Evolutionary conservation across 2,888 invertebrate species (phyloP), one percentile per base, ranked within the genome.

Genomic region (Acleris emargana): DNA sequence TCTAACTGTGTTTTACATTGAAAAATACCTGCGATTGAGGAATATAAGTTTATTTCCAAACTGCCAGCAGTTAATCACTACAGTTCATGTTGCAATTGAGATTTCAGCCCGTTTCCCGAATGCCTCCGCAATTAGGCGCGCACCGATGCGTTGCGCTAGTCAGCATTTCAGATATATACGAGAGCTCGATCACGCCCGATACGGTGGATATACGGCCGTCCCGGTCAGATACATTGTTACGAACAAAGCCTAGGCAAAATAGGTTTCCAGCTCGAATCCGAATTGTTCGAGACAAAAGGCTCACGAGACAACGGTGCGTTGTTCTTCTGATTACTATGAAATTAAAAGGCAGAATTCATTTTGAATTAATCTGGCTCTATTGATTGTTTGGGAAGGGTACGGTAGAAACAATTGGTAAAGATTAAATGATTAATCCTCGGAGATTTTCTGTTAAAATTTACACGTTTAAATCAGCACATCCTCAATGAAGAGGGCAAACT

Each of bases 101-200:
- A 51, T 66, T 57, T 66, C 57, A 62, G 71, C 68, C 69, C 62
- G 67, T 68, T 69, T 64, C 70, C 67, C 67, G 52, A 32, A 38
- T 47, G 67, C 72, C 67, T 17, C 55, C 54, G 66, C 69, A 69
- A 75, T 75, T 75, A 71, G 67, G 61, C 52, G 60, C 53, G 69
- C 74, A 70, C 67, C 67, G 67, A 57, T 72, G 67, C 69, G 61
- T 72, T 67, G 45, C n/a, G 43, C 55, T 52, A 62, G 69, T 71
- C 68, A 52, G 71, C 70, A 69, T 67, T 71, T 69, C 67, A 20
- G 62, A 42, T 62, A 62, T 58, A 67, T 42, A 49, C 58, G 32
- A 58, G 45, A 55, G 50, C 43, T 50, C 60, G 64, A 64, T 64
- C 64, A 49, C 25, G 55, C 55, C 25, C 54, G 59, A 57, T 66